Conservation (phyloP, 2,113 vertebrate species). For the Diglossa brunneiventris region DNA sequence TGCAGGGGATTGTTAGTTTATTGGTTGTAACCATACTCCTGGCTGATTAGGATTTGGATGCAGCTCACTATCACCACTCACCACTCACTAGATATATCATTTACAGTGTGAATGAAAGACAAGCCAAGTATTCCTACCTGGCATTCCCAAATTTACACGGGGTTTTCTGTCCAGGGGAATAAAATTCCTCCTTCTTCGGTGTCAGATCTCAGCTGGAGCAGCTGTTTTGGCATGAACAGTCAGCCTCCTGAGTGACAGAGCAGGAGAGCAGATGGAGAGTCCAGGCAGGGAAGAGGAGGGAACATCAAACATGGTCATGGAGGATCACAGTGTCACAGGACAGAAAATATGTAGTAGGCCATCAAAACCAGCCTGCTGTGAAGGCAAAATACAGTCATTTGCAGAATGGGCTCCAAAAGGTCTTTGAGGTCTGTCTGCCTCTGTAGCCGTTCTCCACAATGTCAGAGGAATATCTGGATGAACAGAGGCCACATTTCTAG, state of each 20-base stretch:
- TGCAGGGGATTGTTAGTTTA: neutral
- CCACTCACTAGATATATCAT: neutral
- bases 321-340: neutral
- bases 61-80: neutral
- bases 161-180: neutral
- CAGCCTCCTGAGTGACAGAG: neutral
- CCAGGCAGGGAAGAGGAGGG: neutral
- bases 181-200: neutral
- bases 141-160: neutral
- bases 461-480: neutral
- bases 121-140: constrained; percentile 27
- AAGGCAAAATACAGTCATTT: neutral
- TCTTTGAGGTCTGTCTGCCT: neutral
- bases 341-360: neutral
- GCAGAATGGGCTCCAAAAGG: neutral
- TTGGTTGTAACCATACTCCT: neutral
- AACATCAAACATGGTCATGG: neutral
- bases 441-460: neutral
- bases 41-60: constrained; percentile 2
- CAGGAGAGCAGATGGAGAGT: neutral
- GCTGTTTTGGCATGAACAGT: neutral
- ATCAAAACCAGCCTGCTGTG: neutral
- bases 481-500: neutral
- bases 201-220: neutral
- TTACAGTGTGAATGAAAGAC: neutral